These are phyloP conservation scores for Phrynosoma blainvillii DNA, from an alignment of 2,113 vertebrate genomes.

Conservation along the genomic window DNA sequence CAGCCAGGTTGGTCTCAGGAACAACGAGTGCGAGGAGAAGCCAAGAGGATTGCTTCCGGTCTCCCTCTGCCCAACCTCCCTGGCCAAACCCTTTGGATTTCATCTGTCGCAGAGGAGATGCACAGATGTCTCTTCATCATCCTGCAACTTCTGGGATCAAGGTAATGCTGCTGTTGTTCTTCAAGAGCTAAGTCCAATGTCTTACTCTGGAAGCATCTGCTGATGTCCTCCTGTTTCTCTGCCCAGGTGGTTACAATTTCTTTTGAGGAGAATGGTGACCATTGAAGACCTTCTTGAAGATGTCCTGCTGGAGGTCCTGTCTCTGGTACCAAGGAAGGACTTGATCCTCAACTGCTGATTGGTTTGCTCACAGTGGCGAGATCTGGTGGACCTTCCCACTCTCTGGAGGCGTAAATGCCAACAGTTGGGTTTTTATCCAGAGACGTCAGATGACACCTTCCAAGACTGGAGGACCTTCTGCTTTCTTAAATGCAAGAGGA, in stretches of 20 bases:
- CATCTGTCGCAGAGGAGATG: too few relatives aligned
- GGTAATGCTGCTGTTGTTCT: too few relatives aligned
- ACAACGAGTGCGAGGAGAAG: too few relatives aligned
- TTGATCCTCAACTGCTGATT: slow-evolving; percentile 68
- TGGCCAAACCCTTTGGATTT: too few relatives aligned
- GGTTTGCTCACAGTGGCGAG: slow-evolving; percentile 75
- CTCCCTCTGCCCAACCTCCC: too few relatives aligned
- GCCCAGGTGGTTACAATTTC: neutral
- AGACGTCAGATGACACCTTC: slow-evolving; percentile 52
- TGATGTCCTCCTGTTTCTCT: too few relatives aligned
- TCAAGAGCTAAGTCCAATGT: too few relatives aligned
- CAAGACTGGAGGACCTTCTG: slow-evolving; percentile 78
- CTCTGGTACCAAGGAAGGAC: slow-evolving; percentile 68
- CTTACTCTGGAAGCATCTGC: too few relatives aligned
- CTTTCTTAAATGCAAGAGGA: slow-evolving; percentile 66
- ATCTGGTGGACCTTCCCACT: slow-evolving; percentile 74
- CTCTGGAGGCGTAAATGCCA: slow-evolving; percentile 81
- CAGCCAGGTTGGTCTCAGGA: too few relatives aligned
- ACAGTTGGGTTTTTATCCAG: slow-evolving; percentile 56
- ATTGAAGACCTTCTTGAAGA: slow-evolving; percentile 72
- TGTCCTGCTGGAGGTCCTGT: slow-evolving; percentile 76
- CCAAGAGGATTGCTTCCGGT: too few relatives aligned
- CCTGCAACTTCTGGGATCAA: too few relatives aligned
- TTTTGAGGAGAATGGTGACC: slow-evolving; percentile 23
- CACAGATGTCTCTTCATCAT: too few relatives aligned